These are phyloP conservation scores for Archilochus colubris DNA, from an alignment of 2,113 vertebrate species.

Conservation along the genomic window DNA sequence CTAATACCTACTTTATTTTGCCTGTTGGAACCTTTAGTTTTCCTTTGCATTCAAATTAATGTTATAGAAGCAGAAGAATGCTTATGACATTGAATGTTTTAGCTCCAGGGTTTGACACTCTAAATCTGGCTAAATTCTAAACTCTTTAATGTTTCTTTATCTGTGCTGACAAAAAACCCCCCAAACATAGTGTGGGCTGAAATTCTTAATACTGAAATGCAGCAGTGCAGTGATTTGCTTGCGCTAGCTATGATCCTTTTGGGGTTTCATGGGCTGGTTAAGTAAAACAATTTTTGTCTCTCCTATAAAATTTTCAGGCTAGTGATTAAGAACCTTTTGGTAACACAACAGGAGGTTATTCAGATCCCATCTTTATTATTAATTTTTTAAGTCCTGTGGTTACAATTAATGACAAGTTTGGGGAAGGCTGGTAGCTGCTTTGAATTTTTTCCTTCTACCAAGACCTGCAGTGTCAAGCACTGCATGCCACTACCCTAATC, in stretches of 20 bases:
- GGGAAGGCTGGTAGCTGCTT: neutral
- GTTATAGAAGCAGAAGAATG: neutral
- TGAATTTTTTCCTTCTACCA: neutral
- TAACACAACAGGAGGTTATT: neutral
- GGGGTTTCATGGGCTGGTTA: neutral
- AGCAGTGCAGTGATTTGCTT: neutral
- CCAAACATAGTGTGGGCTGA: neutral
- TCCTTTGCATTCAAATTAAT: constrained; percentile 7
- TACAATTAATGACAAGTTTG: neutral
- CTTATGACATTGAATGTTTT: constrained; percentile 14
- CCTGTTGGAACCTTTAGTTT: neutral
- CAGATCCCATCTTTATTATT: neutral
- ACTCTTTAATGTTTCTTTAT: constrained; percentile 23
- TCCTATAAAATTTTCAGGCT: neutral
- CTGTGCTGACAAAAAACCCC: neutral
- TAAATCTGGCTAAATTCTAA: constrained; percentile 36
- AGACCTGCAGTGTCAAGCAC: neutral
- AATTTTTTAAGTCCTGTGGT: neutral
- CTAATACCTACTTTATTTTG: neutral
- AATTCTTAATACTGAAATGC: neutral
- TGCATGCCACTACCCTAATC: neutral
- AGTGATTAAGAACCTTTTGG: neutral
- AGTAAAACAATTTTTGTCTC: neutral
- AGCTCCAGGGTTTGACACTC: constrained; percentile 1
- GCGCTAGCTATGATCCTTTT: neutral